Evolutionary conservation across 2,113 vertebrate species (phyloP), one percentile per base, ranked within the genome.

Genomic region (Gymnogyps californianus): DNA sequence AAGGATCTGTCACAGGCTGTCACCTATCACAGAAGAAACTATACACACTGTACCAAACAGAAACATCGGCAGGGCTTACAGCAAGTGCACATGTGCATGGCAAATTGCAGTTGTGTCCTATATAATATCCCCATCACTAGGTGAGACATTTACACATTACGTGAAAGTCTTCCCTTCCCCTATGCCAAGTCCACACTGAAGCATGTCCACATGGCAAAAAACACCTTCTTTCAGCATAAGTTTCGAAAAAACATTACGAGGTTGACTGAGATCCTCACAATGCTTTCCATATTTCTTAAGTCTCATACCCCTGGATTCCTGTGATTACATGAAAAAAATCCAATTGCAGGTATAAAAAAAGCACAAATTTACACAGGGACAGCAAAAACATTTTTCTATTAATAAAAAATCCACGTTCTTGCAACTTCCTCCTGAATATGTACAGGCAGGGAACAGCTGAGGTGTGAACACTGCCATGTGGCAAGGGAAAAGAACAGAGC

Each of bases 391-490:
- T 17, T 81, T 55, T 85, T 64, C 31, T 55, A 70, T 87, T 89
- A 87, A 87, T 61, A 88, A 96, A 94, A 95, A 80, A 55, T n/a
- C 51, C 44, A 75, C 0, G 0, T 7, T 88, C 47, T 83, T 88
- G 55, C 18, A 86, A 22, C 32, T 93, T 96, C 65, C 80, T 92
- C 72, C 55, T 94, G 92, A 94, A 96, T 97, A 94, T 90, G 71
- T 17, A 93, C 79, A 75, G 86, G 42, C 67, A 82, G 79, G 31
- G 77, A 96, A 92, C 89, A 94, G 97, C 83, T 94, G 95, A 95
- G 69, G 95, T 97, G 94, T 76, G 95, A 97, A 96, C 59, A 57
- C 17, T 94, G 80, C 76, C 96, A 95, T 93, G 94, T 87, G 96
- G 90, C 69, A 67, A 84, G 69, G 86, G 80, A 92, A 89, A 77